Evolutionary conservation across 2,888 invertebrate genomes (phyloP), one percentile per base, ranked within the genome.

Genomic region (Arctia plantaginis): DNA sequence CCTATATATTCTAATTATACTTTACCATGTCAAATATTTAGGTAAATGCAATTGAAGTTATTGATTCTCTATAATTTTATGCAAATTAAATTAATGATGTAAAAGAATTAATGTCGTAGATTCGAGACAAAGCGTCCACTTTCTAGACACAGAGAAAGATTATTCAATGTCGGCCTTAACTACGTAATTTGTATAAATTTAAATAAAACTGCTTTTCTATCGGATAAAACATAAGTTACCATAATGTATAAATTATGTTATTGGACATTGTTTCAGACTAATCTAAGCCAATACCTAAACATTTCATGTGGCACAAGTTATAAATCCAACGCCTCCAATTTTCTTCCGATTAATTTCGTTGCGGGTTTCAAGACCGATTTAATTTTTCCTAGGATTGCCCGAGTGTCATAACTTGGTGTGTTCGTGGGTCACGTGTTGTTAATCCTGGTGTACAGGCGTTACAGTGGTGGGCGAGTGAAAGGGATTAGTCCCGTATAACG

Each of bases 141-240:
- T 59, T 59, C 59, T 59, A 27, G 59, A 59, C 4, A 27, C 10
- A 30, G 27, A 15, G 7, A 27, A 4, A 8, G 27, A 59, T 59
- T 59, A 30, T 59, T 59, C 15, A 59, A 59, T 59, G 59, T 30
- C 59, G 59, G 59, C 27, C 15, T 27, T 27, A 27, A 27, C 27
- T 59, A 15, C 27, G 27, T 30, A 30, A 59, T 59, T 27, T 59
- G 59, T 15, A 35, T 35, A 23, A 35, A 20, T 35, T 65, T 65
- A 35, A 65, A 65, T 23, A 35, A 35, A 65, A 35, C 10, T 65
- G 1, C 33, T 7, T 70, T 70, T 70, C 44, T 70, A 64, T 66
- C 27, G 6, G 23, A 27, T 44, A 15, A 15, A 64, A 55, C 20
- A 59, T 69, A 70, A 70, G 4, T 20, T 27, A 44, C 27, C 27